Base-by-base conservation (phyloP, 2,888 invertebrate species). In the Xanthorhoe spadicearia region DNA sequence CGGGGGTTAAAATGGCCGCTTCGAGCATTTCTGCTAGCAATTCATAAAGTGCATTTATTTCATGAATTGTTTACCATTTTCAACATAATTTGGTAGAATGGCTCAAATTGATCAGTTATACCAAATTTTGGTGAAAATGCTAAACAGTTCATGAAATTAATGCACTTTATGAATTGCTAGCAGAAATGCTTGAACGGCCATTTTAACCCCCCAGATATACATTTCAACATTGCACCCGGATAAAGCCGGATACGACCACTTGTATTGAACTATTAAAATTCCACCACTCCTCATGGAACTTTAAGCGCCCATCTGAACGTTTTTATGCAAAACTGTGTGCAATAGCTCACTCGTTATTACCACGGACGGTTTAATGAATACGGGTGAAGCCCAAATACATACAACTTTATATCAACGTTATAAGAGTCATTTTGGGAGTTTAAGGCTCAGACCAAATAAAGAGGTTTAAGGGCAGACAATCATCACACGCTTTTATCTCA, bases 301-400 rank as follows among this genome's bases (percentile, higher is more conserved):
- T 68, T 57, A 52, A 72, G 65, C 63, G 71, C 64, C 70, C 64
- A 23, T 57, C 50, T 52, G 7, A 70, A 50, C 76, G 78, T 84
- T 85, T 88, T 89, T 89, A 90, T 90, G 90, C 89, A 88, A 90
- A 90, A 88, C 81, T 79, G 74, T 74, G 77, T 79, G 85, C 85
- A 83, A 86, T 89, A 89, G 86, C 83, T 80, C 77, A 71, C 69
- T 68, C 66, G 79, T 80, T 77, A 78, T 85, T 76, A 78, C 82
- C 78, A 73, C 73, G 49, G 60, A 75, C 79, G 79, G 72, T 78
- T 81, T 87, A 85, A 87, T 87, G 84, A 85, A 79, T 78, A 74
- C 75, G 77, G 71, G 74, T 7, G 6, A 32, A 32, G 64, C 61
- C 32, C 32, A 74, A 74, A 75, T 28, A 8, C 43, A 17, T 17